A percentile compares a stretch with the other conserved stretches of the same genome.
Evolutionary conservation across 37 sponge, comb jelly and placozoan species (phyloP).

Genomic region (Haliclona indistincta): DNA sequence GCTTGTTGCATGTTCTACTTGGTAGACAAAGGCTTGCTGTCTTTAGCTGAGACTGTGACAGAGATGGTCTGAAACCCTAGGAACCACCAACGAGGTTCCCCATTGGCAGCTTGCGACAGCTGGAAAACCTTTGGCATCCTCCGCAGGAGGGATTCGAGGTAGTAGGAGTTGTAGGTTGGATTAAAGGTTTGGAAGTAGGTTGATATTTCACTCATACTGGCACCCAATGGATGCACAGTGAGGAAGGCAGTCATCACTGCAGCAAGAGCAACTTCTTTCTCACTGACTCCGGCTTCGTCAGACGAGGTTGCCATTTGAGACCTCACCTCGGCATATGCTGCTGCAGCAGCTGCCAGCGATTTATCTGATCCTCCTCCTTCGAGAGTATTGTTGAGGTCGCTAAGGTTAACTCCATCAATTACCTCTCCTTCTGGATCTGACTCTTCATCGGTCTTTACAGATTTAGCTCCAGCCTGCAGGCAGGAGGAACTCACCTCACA

Average conservation of each 20-base stretch:
- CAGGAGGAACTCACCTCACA: too few species aligned
- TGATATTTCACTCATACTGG: conserved; percentile 63
- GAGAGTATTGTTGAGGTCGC: conserved; percentile 19
- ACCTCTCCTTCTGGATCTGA: conserved; percentile 37
- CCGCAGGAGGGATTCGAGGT: conserved; percentile 63
- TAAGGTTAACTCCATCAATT: conserved; percentile 47
- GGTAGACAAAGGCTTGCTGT: not conserved
- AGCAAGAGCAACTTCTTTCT: conserved; percentile 68
- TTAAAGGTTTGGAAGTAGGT: conserved; percentile 65
- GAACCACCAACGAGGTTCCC: conserved; percentile 76
- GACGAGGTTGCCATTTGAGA: conserved; percentile 19
- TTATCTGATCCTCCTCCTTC: not conserved
- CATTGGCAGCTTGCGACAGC: conserved; percentile 29
- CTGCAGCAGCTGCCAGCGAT: conserved; percentile 63
- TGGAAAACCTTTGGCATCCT: conserved; percentile 73
- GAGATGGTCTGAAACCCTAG: conserved; percentile 76
- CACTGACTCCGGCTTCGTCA: conserved; percentile 30
- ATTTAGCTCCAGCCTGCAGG: conserved; percentile 1
- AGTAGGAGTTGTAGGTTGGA: conserved; percentile 49
- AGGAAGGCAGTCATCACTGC: conserved; percentile 69
- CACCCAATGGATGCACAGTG: conserved; percentile 83
- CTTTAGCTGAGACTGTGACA: not conserved
- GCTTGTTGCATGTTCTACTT: not conserved
- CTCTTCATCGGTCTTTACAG: too few species aligned
- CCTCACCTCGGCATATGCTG: conserved; percentile 59